Evolutionary conservation across 2,113 vertebrate genomes (phyloP).

Genomic region (Otolemur garnettii): DNA sequence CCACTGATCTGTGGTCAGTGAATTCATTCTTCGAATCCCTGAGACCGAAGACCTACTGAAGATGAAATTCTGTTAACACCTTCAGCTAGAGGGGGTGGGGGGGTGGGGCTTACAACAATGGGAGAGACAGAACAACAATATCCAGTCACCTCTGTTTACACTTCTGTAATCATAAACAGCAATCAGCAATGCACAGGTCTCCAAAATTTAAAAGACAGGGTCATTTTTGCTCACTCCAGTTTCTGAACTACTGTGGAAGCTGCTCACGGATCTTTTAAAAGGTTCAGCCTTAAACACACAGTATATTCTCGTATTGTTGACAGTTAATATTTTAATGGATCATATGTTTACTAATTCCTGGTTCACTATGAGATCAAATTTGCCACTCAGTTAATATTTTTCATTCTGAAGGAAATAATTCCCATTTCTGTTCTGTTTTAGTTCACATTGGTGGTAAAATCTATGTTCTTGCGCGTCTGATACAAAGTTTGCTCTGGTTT

Average conservation of each 20-base stretch:
- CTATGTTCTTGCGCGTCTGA: background rate
- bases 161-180: background rate
- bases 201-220: background rate
- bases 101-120: background rate
- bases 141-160: background rate
- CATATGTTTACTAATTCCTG: background rate
- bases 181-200: background rate
- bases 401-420: background rate
- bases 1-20: too few relatives aligned
- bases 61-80: too few relatives aligned
- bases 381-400: background rate
- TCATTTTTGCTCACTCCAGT: background rate
- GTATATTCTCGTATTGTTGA: background rate
- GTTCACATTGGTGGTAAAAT: background rate
- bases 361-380: background rate
- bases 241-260: background rate
- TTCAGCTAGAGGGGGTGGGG: too few relatives aligned
- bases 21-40: too few relatives aligned
- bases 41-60: too few relatives aligned
- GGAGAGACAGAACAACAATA: background rate
- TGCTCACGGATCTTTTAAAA: background rate
- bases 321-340: background rate
- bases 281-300: background rate
- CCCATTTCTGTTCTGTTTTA: background rate
- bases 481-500: background rate